These are phyloP conservation scores for Drosophila funebris DNA, from an alignment of 1,140 invertebrate genomes.

Conservation along the genomic window DNA sequence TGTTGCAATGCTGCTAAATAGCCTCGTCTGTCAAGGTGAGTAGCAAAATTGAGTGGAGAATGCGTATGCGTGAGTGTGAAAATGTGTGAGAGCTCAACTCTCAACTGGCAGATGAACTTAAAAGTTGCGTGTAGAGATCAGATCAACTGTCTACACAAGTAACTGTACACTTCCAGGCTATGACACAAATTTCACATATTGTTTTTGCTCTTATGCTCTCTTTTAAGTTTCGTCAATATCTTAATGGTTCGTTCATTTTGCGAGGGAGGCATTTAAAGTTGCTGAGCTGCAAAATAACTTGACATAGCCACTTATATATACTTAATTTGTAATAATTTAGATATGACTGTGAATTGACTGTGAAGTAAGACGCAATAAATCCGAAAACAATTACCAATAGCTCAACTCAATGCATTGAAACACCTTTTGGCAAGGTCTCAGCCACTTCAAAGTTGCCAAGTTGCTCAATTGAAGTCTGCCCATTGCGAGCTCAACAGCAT, in stretches of 20 bases:
- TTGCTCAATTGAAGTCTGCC: constrained; percentile 25
- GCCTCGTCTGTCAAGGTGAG: constrained; percentile 70
- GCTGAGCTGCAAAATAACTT: background rate
- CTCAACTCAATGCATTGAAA: constrained; percentile 10
- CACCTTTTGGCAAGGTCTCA: constrained; percentile 30
- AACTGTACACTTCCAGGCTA: background rate
- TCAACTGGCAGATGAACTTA: background rate
- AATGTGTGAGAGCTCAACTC: background rate
- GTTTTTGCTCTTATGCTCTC: background rate
- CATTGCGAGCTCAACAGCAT: constrained; percentile 39
- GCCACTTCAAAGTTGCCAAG: constrained; percentile 31
- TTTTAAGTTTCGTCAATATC: background rate
- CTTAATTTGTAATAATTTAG: constrained; percentile 25
- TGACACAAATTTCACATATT: background rate
- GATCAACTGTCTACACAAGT: background rate
- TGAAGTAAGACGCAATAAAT: constrained; percentile 14
- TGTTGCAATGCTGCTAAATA: constrained; percentile 62
- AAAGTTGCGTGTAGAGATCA: constrained; percentile 6
- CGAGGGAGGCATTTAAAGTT: background rate
- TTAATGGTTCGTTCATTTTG: too few species aligned
- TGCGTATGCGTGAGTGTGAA: background rate
- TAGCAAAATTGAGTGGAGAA: constrained; percentile 1
- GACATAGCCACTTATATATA: background rate
- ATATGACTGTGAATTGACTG: constrained; percentile 5
- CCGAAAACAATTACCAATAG: constrained; percentile 14